Base-by-base conservation (phyloP, 2,888 invertebrate genomes). In the Callimorpha dominula region DNA sequence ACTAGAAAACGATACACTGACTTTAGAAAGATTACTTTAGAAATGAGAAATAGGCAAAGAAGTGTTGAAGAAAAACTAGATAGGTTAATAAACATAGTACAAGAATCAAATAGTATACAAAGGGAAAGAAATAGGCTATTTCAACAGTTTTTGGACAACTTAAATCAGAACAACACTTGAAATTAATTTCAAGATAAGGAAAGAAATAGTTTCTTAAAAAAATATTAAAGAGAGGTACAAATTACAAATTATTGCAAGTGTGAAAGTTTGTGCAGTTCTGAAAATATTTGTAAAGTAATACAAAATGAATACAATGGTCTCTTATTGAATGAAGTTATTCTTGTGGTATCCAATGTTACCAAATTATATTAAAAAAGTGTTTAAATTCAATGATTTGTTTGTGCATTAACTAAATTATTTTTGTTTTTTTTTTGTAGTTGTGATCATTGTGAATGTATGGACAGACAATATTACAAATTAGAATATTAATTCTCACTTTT, bases 21-120 rank as follows among this genome's bases (percentile, higher is more conserved):
- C 65, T 92, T 95, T 69, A 89, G 90, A 63, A 95, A 94, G 85
- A 91, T 92, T 1, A 91, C 95, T 4, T 76, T 91, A 77, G 95
- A 95, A 87, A 92, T 95, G 88, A 89, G 91, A 77, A 94, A 94
- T 68, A 88, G 95, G 60, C 95, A 95, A 77, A 87, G 87, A 73
- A 85, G 88, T n/a, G 93, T 95, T 0, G 95, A 95, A 82, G 92
- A 93, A 57, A 95, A 95, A 77, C 84, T 95, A 87, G 95, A 95
- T 90, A 93, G 91, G 74, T 77, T 95, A 81, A 93, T 95, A 72
- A 92, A 89, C 89, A 93, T 95, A 78, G 95, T 95, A 63, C 93
- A 95, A 86, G 95, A 95, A 85, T 95, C 95, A 52, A 95, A 95
- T 81, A 91, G 80, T 75, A 95, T 95, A 82, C 95, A 95, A 79